phyloP scores from a whole-genome alignment of 2,888 invertebrate genomes.

The Euplexia lucipara region DNA sequence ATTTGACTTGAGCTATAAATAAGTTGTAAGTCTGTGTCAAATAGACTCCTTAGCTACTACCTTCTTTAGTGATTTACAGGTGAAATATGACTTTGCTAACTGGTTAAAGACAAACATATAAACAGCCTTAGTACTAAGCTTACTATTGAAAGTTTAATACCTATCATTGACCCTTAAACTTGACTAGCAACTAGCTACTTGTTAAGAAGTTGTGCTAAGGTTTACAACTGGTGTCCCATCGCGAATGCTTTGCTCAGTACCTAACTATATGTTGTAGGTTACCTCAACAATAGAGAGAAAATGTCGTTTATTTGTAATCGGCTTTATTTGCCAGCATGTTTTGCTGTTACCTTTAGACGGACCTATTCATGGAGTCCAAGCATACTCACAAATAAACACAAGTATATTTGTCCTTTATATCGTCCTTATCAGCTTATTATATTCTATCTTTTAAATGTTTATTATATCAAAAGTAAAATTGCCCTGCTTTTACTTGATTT shows the following conservation, averaged over 20 bases:
- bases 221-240: slow-evolving; percentile 52
- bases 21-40: slow-evolving; percentile 21
- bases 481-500: slow-evolving; percentile 37
- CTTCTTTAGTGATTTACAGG: not conserved
- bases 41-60: not conserved
- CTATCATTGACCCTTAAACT: not conserved
- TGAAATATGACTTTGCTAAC: not conserved
- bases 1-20: slow-evolving; percentile 30
- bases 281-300: slow-evolving; percentile 74
- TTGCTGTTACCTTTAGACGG: slow-evolving; percentile 64
- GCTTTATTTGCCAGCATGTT: slow-evolving; percentile 78
- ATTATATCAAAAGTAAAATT: slow-evolving; percentile 19
- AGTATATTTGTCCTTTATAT: slow-evolving; percentile 29
- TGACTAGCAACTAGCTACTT: not conserved
- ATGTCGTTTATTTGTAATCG: slow-evolving; percentile 83
- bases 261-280: slow-evolving; percentile 69
- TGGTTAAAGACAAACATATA: not conserved
- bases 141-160: not conserved
- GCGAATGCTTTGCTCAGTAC: slow-evolving; percentile 27
- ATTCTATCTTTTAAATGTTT: slow-evolving; percentile 31
- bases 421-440: slow-evolving; percentile 39
- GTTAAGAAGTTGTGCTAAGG: slow-evolving; percentile 35
- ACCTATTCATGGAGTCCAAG: slow-evolving; percentile 50
- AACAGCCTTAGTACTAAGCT: not conserved
- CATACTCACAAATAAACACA: slow-evolving; percentile 45